Evolutionary conservation across 2,797 vertebrate species (phyloP).

Genomic region (Hirundo rustica): DNA sequence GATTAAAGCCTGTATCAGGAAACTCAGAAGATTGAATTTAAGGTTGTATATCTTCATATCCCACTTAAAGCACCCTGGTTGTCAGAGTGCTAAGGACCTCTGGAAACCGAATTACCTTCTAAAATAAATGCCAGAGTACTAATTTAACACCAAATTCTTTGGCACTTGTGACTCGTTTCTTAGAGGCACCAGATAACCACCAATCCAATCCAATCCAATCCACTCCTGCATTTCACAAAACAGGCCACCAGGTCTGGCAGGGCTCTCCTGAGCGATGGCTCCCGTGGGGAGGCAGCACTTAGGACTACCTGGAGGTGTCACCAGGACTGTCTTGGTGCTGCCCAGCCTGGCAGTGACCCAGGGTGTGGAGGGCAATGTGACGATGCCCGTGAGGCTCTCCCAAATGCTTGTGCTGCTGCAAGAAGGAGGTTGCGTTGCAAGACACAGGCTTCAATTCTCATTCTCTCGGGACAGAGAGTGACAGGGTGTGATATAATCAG

Average conservation of each 20-base stretch:
- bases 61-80: not conserved
- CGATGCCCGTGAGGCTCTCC: not conserved
- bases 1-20: not conserved
- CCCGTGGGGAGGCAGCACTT: accelerated
- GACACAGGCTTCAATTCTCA: not conserved
- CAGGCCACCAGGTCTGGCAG: not conserved
- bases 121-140: not conserved
- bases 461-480: not conserved
- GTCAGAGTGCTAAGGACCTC: not conserved
- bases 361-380: not conserved
- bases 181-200: not conserved
- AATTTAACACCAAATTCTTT: not conserved
- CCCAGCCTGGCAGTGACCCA: not conserved
- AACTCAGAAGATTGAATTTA: not conserved
- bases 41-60: not conserved
- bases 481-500: slow-evolving; percentile 5
- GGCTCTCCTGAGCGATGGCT: accelerated
- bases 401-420: not conserved
- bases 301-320: not conserved
- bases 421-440: not conserved
- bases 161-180: not conserved
- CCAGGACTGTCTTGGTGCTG: not conserved
- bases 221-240: not conserved
- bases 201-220: not conserved
- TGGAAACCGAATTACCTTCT: not conserved